Evolutionary conservation across 2,113 vertebrate genomes (phyloP).

Genomic region (Thomomys bottae): DNA sequence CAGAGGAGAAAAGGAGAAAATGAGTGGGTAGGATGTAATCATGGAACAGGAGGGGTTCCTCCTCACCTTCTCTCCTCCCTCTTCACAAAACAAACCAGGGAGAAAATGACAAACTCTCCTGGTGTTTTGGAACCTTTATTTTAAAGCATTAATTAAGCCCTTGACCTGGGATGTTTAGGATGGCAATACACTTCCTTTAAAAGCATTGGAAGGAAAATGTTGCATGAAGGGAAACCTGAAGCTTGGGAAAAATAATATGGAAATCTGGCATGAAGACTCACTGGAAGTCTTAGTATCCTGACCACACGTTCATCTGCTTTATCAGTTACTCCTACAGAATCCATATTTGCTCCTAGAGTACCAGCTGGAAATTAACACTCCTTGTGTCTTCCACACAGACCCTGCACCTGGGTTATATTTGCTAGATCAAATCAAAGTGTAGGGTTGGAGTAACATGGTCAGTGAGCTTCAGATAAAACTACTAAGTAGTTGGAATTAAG

Average conservation of each 20-base stretch:
- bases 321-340: slow-evolving; percentile 74
- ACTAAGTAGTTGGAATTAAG: slow-evolving; percentile 83
- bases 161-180: slow-evolving; percentile 89
- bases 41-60: slow-evolving; percentile 89
- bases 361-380: slow-evolving; percentile 79
- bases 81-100: slow-evolving; percentile 86
- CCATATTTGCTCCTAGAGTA: slow-evolving; percentile 55
- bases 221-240: slow-evolving; percentile 73
- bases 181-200: slow-evolving; percentile 81
- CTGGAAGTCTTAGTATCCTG: slow-evolving; percentile 75
- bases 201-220: slow-evolving; percentile 81
- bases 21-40: slow-evolving; percentile 90
- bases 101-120: slow-evolving; percentile 87
- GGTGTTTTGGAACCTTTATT: slow-evolving; percentile 93
- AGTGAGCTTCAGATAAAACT: slow-evolving; percentile 84
- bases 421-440: slow-evolving; percentile 80
- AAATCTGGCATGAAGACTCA: slow-evolving; percentile 65
- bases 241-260: slow-evolving; percentile 71
- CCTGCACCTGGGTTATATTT: slow-evolving; percentile 84
- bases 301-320: slow-evolving; percentile 69
- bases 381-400: slow-evolving; percentile 59
- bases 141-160: slow-evolving; percentile 93
- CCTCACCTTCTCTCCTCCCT: slow-evolving; percentile 87
- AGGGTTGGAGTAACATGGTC: slow-evolving; percentile 83
- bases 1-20: slow-evolving; percentile 92